These are phyloP conservation scores for Onychostruthus taczanowskii DNA, from an alignment of 2,113 vertebrate genomes.

Conservation along the genomic window DNA sequence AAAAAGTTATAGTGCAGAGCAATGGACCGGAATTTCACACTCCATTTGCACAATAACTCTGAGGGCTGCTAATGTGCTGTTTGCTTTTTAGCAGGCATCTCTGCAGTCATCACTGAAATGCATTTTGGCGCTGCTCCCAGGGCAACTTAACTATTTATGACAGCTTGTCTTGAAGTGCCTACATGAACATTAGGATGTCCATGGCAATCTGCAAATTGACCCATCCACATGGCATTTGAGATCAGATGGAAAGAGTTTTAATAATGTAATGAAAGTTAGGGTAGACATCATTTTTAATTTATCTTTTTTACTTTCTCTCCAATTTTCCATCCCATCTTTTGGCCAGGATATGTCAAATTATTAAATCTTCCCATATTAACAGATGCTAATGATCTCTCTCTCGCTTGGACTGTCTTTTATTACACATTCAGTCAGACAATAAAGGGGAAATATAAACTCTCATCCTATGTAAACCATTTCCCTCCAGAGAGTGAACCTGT, in stretches of 20 bases:
- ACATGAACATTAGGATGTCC: slow-evolving; percentile 60
- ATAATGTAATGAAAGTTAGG: slow-evolving; percentile 50
- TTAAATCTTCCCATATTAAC: slow-evolving; percentile 32
- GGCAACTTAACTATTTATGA: slow-evolving; percentile 72
- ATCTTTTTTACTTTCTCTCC: neutral
- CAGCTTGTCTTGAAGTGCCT: slow-evolving; percentile 72
- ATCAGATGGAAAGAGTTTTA: slow-evolving; percentile 51
- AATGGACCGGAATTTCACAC: slow-evolving; percentile 75
- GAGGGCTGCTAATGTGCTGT: slow-evolving; percentile 70
- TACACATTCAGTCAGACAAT: neutral
- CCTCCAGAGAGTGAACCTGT: neutral
- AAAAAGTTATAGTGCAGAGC: slow-evolving; percentile 68
- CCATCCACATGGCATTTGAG: slow-evolving; percentile 53
- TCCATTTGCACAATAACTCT: slow-evolving; percentile 75
- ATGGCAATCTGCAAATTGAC: slow-evolving; percentile 69
- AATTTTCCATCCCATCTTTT: neutral
- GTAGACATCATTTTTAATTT: slow-evolving; percentile 46
- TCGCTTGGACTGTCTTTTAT: slow-evolving; percentile 17
- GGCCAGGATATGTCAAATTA: slow-evolving; percentile 1
- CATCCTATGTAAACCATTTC: neutral
- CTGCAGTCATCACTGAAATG: slow-evolving; percentile 69
- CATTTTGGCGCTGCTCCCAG: slow-evolving; percentile 70
- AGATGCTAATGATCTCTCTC: slow-evolving; percentile 27
- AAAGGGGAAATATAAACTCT: slow-evolving; percentile 21
- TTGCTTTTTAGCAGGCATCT: slow-evolving; percentile 76